Conservation (phyloP, 2,113 vertebrate genomes). For the Amphilophus citrinellus region DNA sequence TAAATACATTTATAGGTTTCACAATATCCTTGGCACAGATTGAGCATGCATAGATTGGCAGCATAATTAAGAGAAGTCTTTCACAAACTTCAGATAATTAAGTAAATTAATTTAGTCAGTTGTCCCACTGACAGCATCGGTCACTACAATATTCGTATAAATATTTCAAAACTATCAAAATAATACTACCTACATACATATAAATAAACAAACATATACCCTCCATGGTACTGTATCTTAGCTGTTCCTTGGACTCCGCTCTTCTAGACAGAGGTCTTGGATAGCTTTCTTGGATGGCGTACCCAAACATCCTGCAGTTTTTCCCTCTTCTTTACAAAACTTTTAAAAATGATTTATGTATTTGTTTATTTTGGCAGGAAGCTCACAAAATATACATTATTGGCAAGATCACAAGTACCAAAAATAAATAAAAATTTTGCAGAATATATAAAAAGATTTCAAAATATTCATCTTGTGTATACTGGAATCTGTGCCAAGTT, state of each 20-base stretch:
- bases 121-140: background rate
- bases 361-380: background rate
- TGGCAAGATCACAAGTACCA: background rate
- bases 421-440: background rate
- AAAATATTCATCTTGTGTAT: background rate
- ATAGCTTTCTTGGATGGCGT: no score
- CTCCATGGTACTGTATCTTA: no score
- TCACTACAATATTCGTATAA: background rate
- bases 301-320: background rate
- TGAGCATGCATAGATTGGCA: background rate
- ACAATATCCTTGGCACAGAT: background rate
- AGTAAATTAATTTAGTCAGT: background rate
- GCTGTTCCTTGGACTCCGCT: no score
- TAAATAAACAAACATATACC: no score
- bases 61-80: background rate
- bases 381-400: background rate
- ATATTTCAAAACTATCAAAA: background rate
- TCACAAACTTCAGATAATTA: background rate
- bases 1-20: conserved; percentile 3
- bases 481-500: background rate
- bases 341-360: background rate
- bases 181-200: background rate
- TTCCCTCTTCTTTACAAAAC: background rate
- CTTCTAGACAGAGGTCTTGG: no score
- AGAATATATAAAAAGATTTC: background rate